phyloP scores from a whole-genome alignment of 2,888 invertebrate species.

The Adelognathus sp. region DNA sequence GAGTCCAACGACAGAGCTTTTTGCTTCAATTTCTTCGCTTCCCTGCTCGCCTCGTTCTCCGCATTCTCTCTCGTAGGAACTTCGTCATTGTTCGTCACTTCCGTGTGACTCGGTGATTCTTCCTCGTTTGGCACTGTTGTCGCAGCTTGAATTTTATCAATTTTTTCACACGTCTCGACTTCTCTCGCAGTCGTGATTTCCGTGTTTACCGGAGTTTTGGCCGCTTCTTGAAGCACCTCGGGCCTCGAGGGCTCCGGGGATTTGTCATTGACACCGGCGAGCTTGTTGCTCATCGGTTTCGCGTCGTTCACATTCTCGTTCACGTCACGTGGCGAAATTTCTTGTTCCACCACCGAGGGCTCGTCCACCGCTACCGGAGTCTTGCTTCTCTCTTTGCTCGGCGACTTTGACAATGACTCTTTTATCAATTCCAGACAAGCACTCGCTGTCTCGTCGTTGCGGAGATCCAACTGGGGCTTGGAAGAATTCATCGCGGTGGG shows the following conservation, averaged over 20 bases:
- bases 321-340: constrained; percentile 50
- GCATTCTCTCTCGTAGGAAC: constrained; percentile 59
- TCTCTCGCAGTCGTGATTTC: constrained; percentile 36
- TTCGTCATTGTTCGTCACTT: constrained; percentile 56
- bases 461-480: constrained; percentile 64
- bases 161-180: constrained; percentile 49
- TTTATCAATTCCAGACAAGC: constrained; percentile 81
- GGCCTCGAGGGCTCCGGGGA: constrained; percentile 55
- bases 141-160: constrained; percentile 60
- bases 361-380: constrained; percentile 75
- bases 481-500: constrained; percentile 60
- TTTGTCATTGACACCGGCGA: constrained; percentile 66
- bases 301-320: constrained; percentile 48
- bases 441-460: constrained; percentile 73
- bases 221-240: constrained; percentile 51
- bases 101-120: constrained; percentile 35
- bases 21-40: constrained; percentile 68
- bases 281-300: constrained; percentile 58
- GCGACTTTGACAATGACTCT: constrained; percentile 79
- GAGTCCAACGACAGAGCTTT: constrained; percentile 72
- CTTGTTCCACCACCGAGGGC: constrained; percentile 71
- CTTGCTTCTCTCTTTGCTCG: constrained; percentile 78
- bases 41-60: constrained; percentile 59
- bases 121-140: constrained; percentile 57
- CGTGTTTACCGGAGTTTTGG: constrained; percentile 48